Evolutionary conservation across 2,888 invertebrate species (phyloP), one percentile per base, ranked within the genome.

Genomic region (Lasioglossum figueresi): DNA sequence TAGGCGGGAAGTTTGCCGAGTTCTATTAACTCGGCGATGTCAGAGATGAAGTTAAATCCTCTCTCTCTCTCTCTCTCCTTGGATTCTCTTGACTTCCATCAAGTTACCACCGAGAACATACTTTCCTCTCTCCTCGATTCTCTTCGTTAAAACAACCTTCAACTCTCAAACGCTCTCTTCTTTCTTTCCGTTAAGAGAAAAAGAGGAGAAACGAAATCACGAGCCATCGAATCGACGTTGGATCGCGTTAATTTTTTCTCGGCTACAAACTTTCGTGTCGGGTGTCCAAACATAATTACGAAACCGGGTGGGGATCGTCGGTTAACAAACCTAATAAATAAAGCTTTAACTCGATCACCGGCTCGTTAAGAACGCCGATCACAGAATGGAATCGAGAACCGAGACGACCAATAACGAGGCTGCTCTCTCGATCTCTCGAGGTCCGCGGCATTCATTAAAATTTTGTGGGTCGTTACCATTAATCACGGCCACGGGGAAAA

Each of bases 391-490:
- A 27, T 40, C 52, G 52, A 52, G 23, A 52, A n/a, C 52, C 78
- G 40, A 71, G 37, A 45, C 74, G 81, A 78, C 79, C 72, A 72
- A 78, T 81, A 79, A 79, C 81, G 79, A 66, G 48, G 16, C 63
- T 63, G 16, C 63, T 72, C 43, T 82, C 72, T 23, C 37, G 37
- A 68, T 31, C 16, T 52, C 66, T 31, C 66, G 31, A 19, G 23
- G 68, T 37, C 40, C 68, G 19, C 34, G 66, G 79, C 85, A 85
- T 78, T 86, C 83, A 84, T 88, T 87, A 87, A 89, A 87, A 79
- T 89, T 87, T 89, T 75, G 84, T 80, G 76, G 84, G 79, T 84
- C 77, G 84, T 81, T 80, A 76, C 63, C 87, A 86, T 88, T 79
- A 86, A 86, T 89, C 88, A 88, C 80, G 63, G 71, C 27, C 19